A percentile compares a stretch with the other conserved stretches of the same genome.
Conservation (phyloP, 2,113 vertebrate species). For the Prochilodus magdalenae region DNA sequence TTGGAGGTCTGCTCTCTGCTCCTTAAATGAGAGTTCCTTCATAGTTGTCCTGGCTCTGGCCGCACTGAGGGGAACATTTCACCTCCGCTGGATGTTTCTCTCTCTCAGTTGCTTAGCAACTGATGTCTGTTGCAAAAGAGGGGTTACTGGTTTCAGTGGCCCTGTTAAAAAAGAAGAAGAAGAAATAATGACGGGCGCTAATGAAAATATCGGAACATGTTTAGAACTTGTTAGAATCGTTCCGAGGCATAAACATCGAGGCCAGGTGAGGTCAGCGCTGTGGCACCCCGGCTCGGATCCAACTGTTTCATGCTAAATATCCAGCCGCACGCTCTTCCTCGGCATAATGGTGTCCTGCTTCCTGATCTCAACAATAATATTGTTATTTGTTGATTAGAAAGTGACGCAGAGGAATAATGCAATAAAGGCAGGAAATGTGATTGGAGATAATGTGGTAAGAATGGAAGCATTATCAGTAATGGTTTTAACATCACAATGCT, state of each 20-base stretch:
- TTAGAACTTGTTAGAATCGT: not conserved
- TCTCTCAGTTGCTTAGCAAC: conserved; percentile 58
- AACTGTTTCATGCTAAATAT: conserved; percentile 9
- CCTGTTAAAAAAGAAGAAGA: conserved; percentile 10
- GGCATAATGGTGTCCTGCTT: conserved; percentile 1
- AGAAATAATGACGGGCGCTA: conserved; percentile 26
- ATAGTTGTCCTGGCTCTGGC: conserved; percentile 36
- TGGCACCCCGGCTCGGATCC: no score
- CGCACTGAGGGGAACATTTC: conserved; percentile 50
- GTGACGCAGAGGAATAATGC: conserved; percentile 46
- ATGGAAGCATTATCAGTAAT: conserved; percentile 25
- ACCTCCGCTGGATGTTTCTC: conserved; percentile 48
- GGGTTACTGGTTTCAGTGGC: conserved; percentile 37
- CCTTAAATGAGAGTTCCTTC: conserved; percentile 32
- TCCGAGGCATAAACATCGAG: not conserved
- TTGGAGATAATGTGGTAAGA: conserved; percentile 36
- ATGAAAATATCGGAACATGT: conserved; percentile 12
- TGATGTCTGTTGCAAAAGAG: conserved; percentile 46
- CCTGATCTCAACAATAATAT: conserved; percentile 25
- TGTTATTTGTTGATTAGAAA: conserved; percentile 42
- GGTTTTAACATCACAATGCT: conserved; percentile 16
- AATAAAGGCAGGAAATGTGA: conserved; percentile 40
- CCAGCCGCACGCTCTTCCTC: not conserved
- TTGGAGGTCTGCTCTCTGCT: conserved; percentile 14
- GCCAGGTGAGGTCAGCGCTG: not conserved